Conservation (phyloP, 1,140 invertebrate species). For the Dysdera silvatica region DNA sequence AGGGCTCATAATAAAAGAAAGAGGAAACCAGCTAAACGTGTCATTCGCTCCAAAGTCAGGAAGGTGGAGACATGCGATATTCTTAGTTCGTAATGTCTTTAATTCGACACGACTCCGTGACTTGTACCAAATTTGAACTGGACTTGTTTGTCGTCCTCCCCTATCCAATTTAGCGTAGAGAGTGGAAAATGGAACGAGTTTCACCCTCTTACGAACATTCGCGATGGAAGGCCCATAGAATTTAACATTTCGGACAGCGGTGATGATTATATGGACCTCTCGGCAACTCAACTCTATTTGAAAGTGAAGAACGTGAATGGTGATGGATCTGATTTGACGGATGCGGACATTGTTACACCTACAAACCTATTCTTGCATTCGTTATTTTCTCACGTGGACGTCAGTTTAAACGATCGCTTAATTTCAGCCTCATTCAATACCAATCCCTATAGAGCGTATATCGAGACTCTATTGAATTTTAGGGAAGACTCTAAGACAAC, state of each 20-base stretch:
- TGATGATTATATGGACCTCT: constrained; percentile 3
- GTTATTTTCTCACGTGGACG: constrained; percentile 15
- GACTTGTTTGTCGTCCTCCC: background rate
- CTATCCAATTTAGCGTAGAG: constrained; percentile 8
- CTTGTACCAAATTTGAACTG: background rate
- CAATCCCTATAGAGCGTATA: background rate
- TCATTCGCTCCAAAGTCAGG: background rate
- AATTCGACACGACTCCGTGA: background rate
- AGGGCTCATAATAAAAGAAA: constrained; percentile 18
- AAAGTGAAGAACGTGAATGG: constrained; percentile 10
- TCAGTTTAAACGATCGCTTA: background rate
- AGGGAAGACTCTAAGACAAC: background rate
- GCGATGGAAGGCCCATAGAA: constrained; percentile 7
- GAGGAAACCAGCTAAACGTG: background rate
- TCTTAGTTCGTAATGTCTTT: constrained; percentile 10
- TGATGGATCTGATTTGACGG: background rate
- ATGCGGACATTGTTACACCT: background rate
- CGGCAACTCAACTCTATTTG: background rate
- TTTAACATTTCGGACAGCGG: background rate
- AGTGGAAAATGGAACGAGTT: constrained; percentile 9
- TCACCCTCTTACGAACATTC: background rate
- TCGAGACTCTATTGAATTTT: constrained; percentile 8
- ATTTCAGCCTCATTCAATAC: background rate
- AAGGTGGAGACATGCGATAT: constrained; percentile 1
- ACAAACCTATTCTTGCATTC: constrained; percentile 7